Evolutionary conservation across 2,888 invertebrate genomes (phyloP).

Genomic region (Artemia sp.): DNA sequence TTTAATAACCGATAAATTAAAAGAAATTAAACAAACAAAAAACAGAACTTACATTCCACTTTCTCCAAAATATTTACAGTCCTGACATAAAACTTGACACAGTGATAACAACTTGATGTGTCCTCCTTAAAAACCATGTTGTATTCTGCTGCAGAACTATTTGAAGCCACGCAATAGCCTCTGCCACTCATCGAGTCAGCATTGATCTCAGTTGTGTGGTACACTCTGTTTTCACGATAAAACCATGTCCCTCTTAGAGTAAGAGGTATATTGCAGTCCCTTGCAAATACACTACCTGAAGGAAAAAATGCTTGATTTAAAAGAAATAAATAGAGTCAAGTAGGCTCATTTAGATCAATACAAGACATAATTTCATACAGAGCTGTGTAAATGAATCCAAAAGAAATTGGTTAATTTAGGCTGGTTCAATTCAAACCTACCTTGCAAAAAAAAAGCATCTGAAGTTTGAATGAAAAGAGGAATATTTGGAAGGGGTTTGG

Average conservation of each 20-base stretch:
- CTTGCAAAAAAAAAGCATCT: no score
- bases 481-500: no score
- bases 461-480: no score
- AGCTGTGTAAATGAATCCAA: no score
- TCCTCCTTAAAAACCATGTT: slow-evolving; percentile 55
- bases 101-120: slow-evolving; percentile 52
- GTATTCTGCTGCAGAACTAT: slow-evolving; percentile 61
- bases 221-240: slow-evolving; percentile 68
- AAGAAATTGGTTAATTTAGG: no score
- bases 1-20: no score
- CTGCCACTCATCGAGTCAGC: slow-evolving; percentile 53
- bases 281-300: slow-evolving; percentile 16
- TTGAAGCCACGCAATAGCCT: slow-evolving; percentile 53
- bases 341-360: no score
- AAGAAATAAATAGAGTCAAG: not conserved
- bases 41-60: slow-evolving; percentile 49
- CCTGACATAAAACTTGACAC: slow-evolving; percentile 63
- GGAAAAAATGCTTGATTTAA: not conserved
- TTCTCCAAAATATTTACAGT: slow-evolving; percentile 78
- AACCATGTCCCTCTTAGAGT: slow-evolving; percentile 75
- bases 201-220: slow-evolving; percentile 65
- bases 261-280: slow-evolving; percentile 50
- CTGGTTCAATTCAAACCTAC: no score
- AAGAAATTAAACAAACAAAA: not conserved
- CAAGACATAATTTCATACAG: no score